Conservation (phyloP, 2,888 invertebrate genomes). For the Lobophora halterata region DNA sequence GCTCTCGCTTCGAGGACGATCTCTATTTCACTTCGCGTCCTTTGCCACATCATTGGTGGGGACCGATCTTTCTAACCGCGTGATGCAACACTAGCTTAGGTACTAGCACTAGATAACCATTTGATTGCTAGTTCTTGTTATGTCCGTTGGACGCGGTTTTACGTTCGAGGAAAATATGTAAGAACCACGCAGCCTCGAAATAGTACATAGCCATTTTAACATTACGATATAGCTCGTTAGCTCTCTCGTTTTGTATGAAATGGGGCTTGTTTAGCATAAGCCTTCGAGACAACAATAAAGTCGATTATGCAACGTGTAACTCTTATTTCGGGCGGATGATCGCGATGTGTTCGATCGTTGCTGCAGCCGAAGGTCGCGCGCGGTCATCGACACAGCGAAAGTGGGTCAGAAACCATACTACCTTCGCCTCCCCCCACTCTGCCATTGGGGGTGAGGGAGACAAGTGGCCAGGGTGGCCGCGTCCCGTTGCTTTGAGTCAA, state of each 20-base stretch:
- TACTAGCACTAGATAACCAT: conserved; percentile 58
- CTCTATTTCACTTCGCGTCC: conserved; percentile 79
- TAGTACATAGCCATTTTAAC: no score
- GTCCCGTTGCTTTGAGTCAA: conserved; percentile 37
- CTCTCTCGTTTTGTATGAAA: no score
- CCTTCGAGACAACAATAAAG: conserved; percentile 50
- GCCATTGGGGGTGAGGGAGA: conserved; percentile 23
- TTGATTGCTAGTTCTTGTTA: conserved; percentile 50
- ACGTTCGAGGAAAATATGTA: conserved; percentile 10
- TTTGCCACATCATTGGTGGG: conserved; percentile 77
- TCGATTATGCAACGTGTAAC: conserved; percentile 53
- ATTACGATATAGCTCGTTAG: no score
- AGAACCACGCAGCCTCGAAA: no score
- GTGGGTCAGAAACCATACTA: conserved; percentile 66
- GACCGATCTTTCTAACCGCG: conserved; percentile 77
- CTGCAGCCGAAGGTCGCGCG: conserved; percentile 72
- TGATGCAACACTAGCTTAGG: conserved; percentile 74
- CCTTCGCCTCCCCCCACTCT: conserved; percentile 26
- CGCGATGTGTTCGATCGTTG: conserved; percentile 56
- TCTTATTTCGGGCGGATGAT: conserved; percentile 54
- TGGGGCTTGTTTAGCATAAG: conserved; percentile 15
- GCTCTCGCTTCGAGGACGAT: conserved; percentile 81
- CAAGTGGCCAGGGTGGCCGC: conserved; percentile 38
- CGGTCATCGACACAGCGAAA: conserved; percentile 72
- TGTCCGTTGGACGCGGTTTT: conserved; percentile 15